These are phyloP conservation scores for Parnassius glacialis DNA, from an alignment of 2,888 invertebrate genomes.

Conservation along the genomic window DNA sequence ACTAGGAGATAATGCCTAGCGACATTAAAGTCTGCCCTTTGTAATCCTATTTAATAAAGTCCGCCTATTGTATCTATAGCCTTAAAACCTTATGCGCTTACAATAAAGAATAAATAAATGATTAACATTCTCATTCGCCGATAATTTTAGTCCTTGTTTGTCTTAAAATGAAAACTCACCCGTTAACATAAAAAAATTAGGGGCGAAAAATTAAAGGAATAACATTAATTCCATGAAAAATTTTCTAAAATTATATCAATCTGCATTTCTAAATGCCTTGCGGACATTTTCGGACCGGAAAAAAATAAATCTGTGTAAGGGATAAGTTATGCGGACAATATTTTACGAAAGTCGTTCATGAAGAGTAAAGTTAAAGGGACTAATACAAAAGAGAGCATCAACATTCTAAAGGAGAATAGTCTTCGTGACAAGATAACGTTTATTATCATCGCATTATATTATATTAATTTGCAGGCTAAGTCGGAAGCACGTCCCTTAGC, in stretches of 20 bases:
- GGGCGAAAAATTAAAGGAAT: neutral
- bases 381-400: slow-evolving; percentile 45
- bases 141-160: too few species aligned
- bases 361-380: slow-evolving; percentile 47
- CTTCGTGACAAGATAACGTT: neutral
- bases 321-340: slow-evolving; percentile 55
- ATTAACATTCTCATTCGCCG: too few species aligned
- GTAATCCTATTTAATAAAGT: too few species aligned
- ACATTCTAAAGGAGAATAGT: slow-evolving; percentile 4
- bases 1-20: too few species aligned
- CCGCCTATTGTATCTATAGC: too few species aligned
- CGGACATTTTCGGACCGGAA: slow-evolving; percentile 43
- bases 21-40: too few species aligned
- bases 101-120: too few species aligned
- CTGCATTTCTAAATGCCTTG: slow-evolving; percentile 37
- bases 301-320: slow-evolving; percentile 49
- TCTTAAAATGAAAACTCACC: too few species aligned
- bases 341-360: slow-evolving; percentile 49
- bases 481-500: slow-evolving; percentile 31
- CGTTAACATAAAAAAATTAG: neutral
- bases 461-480: neutral
- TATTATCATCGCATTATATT: slow-evolving; percentile 12
- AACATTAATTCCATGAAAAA: slow-evolving; percentile 4
- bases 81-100: too few species aligned
- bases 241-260: slow-evolving; percentile 20